These are phyloP conservation scores for Rattus norvegicus DNA, from an alignment of 2,113 vertebrate genomes.

Conservation along the genomic window GRCr8 NC_086027.1:81258501-81259000, in stretches of 20 bases:
- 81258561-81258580: not conserved
- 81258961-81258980: not conserved
- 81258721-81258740: not conserved
- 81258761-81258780: not conserved
- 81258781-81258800: no score
- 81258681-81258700: not conserved
- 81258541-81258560: slow-evolving; percentile 21
- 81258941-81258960: not conserved
- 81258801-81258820: not conserved
- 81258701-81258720: not conserved
- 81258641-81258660: not conserved
- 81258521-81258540: not conserved
- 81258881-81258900: not conserved
- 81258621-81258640: no score
- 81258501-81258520: fast-evolving
- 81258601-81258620: not conserved
- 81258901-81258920: not conserved
- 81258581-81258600: not conserved
- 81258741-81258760: not conserved
- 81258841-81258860: not conserved
- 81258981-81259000: not conserved
- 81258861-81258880: not conserved
- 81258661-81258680: not conserved
- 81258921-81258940: not conserved
- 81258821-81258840: not conserved